phyloP scores from a whole-genome alignment of 2,113 vertebrate genomes.

The Symphodus melops region DNA sequence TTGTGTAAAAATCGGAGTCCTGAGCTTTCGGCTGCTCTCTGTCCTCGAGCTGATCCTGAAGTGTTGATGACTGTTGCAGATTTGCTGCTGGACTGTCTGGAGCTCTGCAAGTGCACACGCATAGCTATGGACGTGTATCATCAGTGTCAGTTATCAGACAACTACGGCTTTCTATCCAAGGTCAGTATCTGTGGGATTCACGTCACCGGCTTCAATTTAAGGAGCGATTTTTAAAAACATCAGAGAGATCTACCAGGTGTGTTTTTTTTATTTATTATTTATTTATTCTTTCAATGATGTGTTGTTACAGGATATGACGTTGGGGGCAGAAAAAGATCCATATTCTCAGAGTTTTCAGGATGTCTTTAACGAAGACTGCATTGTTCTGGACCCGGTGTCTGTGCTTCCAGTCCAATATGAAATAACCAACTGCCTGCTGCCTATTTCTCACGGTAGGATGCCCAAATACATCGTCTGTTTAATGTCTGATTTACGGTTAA shows the following conservation, averaged over 20 bases:
- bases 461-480: conserved; percentile 1
- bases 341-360: conserved; percentile 89
- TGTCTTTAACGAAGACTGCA: conserved; percentile 93
- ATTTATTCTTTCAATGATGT: no score
- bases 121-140: conserved; percentile 90
- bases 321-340: conserved; percentile 86
- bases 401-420: conserved; percentile 93
- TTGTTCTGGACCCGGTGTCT: conserved; percentile 89
- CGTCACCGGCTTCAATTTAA: background rate
- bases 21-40: background rate
- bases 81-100: conserved; percentile 90
- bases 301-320: conserved; percentile 69
- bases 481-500: background rate
- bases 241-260: background rate
- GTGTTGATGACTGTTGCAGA: conserved; percentile 78
- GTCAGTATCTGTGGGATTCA: conserved; percentile 70
- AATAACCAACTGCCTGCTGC: conserved; percentile 87
- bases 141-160: conserved; percentile 94
- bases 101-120: conserved; percentile 92
- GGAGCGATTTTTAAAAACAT: background rate
- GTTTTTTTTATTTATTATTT: no score
- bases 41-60: background rate
- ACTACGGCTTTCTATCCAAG: conserved; percentile 88
- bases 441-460: conserved; percentile 82
- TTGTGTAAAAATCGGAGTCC: no score